Percentiles rank a stretch among this genome's conserved stretches.
Conservation (phyloP, 2,797 vertebrate genomes). For the Psittacula echo region DNA sequence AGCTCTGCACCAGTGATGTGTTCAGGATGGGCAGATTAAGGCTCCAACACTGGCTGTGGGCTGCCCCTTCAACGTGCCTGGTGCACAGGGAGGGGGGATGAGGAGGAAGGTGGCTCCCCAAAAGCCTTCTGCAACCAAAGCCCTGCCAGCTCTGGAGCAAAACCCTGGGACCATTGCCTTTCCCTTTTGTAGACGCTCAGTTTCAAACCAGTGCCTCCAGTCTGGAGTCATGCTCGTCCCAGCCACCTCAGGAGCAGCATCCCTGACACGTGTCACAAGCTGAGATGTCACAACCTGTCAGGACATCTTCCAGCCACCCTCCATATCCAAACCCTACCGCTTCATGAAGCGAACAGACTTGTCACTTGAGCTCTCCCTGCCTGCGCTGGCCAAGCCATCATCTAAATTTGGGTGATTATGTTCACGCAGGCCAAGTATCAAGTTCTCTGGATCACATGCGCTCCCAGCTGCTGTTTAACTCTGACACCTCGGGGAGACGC, state of each 20-base stretch:
- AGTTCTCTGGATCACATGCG: constrained; percentile 79
- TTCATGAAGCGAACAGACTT: constrained; percentile 34
- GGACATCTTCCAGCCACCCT: neutral
- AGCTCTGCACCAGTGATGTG: neutral
- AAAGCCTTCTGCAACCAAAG: neutral
- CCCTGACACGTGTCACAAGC: rapidly evolving
- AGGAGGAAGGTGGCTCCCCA: neutral
- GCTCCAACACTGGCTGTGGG: neutral
- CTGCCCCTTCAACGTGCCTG: neutral
- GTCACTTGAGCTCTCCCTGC: constrained; percentile 66
- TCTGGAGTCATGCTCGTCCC: neutral
- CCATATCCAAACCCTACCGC: neutral
- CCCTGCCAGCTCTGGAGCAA: neutral
- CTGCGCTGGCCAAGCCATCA: constrained; percentile 49
- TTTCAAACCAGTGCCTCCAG: neutral
- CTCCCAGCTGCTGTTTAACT: constrained; percentile 74
- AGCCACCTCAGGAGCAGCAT: neutral
- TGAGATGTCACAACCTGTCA: neutral
- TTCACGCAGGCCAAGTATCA: constrained; percentile 70
- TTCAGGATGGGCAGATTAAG: neutral
- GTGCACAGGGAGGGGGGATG: rapidly evolving
- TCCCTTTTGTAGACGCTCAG: neutral
- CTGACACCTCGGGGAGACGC: neutral
- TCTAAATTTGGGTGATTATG: constrained; percentile 86
- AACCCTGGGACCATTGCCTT: neutral